phyloP scores from a whole-genome alignment of 2,797 vertebrate genomes.

The Pangasius djambal region DNA sequence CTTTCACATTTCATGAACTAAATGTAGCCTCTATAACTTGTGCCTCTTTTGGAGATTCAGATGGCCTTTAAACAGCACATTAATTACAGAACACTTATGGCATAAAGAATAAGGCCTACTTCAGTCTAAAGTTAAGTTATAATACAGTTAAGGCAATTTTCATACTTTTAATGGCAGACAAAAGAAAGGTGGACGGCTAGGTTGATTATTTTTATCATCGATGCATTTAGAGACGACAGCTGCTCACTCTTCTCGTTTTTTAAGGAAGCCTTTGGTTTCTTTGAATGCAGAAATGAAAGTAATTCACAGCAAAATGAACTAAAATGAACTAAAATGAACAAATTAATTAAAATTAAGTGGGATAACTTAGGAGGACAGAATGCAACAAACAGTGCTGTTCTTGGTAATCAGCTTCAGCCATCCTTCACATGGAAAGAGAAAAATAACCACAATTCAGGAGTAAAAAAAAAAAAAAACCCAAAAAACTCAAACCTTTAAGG shows the following conservation, averaged over 20 bases:
- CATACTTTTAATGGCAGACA: background rate
- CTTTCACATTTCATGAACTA: slow-evolving; percentile 35
- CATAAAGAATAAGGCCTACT: slow-evolving; percentile 27
- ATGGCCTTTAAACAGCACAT: slow-evolving; percentile 36
- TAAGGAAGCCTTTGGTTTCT: background rate
- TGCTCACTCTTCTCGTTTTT: background rate
- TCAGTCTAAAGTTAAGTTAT: slow-evolving; percentile 21
- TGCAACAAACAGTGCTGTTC: background rate
- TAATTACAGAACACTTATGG: slow-evolving; percentile 38
- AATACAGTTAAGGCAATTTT: slow-evolving; percentile 9
- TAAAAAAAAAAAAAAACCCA: background rate
- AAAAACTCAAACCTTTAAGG: background rate
- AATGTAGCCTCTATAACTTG: slow-evolving; percentile 25
- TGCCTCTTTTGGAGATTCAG: slow-evolving; percentile 12
- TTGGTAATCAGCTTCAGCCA: background rate
- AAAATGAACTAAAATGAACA: background rate
- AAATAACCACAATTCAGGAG: background rate
- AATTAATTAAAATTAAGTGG: background rate
- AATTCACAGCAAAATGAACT: background rate
- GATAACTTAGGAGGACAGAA: background rate
- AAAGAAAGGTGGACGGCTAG: background rate
- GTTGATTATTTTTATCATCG: background rate
- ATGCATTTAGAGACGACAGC: background rate
- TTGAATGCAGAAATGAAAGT: background rate
- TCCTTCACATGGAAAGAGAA: background rate